Evolutionary conservation across 2,888 invertebrate genomes (phyloP), one percentile per base, ranked within the genome.

Genomic region (Hecatera dysodea): DNA sequence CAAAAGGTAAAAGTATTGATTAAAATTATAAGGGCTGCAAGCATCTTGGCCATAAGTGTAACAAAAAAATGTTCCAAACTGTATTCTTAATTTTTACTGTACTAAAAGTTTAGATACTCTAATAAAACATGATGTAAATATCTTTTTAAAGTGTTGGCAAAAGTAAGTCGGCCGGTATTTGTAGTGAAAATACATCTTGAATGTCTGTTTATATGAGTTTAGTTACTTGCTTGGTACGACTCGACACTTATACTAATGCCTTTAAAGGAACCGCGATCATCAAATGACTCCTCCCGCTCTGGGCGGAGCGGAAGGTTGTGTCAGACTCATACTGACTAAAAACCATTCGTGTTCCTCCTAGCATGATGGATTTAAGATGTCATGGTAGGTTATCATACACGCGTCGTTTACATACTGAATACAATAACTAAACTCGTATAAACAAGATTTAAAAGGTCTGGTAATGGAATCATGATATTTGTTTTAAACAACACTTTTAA

Each of bases 141-240:
- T 72, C 50, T 70, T 46, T 68, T 27, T 19, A 44, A 42, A 42
- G 33, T 27, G 72, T 50, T 27, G 33, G 50, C 24, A 0, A n/a
- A 33, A 3, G 42, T 12, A 2, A n/a, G 42, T n/a, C 36, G 36
- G 24, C 19, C 9, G 69, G 69, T 70, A 72, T 70, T 70, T 70
- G 69, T 70, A 72, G 69, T 70, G 72, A 68, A 8, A 48, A 36
- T 0, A 15, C 27, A 39, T 5, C 27, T 27, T 33, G 55, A 12
- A 5, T n/a, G 11, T 22, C 5, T 2, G 17, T 72, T 50, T 27
- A 44, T 11, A 59, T 19, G 48, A 42, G 39, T 70, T 39, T 46
- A 22, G 29, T 55, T 5, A 46, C 15, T 69, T n/a, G 8, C 0
- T 39, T 50, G 7, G 29, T 29, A 22, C 4, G 24, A 8, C 12